Base-by-base conservation (phyloP, 2,113 vertebrate species). In the Lagopus muta region DNA sequence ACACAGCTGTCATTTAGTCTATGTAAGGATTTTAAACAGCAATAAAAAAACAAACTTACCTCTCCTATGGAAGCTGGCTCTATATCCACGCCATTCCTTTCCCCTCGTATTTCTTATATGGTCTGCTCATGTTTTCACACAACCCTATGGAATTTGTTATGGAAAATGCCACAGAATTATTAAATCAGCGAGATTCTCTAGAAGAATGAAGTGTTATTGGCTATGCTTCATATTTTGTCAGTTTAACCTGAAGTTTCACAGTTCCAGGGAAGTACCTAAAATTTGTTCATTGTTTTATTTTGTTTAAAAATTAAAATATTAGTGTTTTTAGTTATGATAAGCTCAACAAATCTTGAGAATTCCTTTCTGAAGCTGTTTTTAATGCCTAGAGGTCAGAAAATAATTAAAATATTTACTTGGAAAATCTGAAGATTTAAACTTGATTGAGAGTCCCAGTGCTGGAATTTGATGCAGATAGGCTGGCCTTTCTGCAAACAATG, bases 391-490 rank as follows among this genome's bases (percentile, higher is more conserved):
- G 72, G 8, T 89, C 50, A 80, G 87, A 89, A 92, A 89, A 6
- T 52, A 76, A 62, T 40, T 36, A 82, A 69, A 25, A 65, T 20
- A 25, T 61, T 93, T 94, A 80, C 50, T n/a, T 92, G 82, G 73
- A 24, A 57, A n/a, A 64, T 92, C 50, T 86, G 89, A 91, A 88
- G 92, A 81, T 67, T 80, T 75, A 80, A 52, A 27, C 8, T 42
- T 82, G 60, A 58, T 87, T 77, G 58, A 89, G 67, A 73, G 28
- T 50, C 69, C 86, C 42, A 36, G 72, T 91, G 75, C 42, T 91
- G 94, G 94, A 96, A 96, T 91, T 92, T 61, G 65, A 67, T 77
- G 75, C 40, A 57, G 93, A 89, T 74, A 55, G 71, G 21, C 91
- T 93, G 91, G 74, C 75, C 80, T 74, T 91, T 60, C 72, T 92